Evolutionary conservation across 1,140 invertebrate species (phyloP).

Genomic region (Calliphora vicina): DNA sequence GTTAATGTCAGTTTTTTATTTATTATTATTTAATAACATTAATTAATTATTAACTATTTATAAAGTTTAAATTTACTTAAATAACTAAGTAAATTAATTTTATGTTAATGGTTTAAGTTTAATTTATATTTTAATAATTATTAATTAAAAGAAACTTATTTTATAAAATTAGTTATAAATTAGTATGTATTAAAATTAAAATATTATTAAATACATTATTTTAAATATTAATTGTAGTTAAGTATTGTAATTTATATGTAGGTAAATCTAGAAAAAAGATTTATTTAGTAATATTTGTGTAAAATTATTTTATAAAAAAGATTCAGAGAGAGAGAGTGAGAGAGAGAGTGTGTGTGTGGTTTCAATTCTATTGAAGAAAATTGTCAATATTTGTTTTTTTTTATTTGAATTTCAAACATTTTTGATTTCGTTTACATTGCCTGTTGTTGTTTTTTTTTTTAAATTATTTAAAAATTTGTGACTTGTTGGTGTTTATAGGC

Average conservation of each 20-base stretch:
- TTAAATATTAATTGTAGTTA: neutral
- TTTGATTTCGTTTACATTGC: neutral
- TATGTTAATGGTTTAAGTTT: too few species aligned
- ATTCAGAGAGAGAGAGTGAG: neutral
- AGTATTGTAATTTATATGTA: neutral
- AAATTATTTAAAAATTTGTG: neutral
- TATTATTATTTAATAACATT: neutral
- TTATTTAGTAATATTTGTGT: neutral
- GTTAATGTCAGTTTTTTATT: neutral
- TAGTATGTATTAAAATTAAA: neutral
- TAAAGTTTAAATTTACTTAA: neutral
- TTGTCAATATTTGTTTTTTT: neutral
- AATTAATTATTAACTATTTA: too few species aligned
- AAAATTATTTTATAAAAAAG: constrained; percentile 14
- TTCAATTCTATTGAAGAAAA: neutral
- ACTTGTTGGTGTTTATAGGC: neutral
- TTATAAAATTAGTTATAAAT: neutral
- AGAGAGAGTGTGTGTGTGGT: neutral
- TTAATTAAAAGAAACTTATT: neutral
- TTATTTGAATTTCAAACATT: neutral
- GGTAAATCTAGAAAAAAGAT: neutral
- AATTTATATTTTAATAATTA: too few species aligned
- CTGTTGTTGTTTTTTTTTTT: neutral
- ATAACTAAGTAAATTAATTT: neutral
- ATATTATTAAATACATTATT: neutral